A percentile compares a stretch with the other conserved stretches of the same genome.
phyloP scores from a whole-genome alignment of 2,888 invertebrate genomes.

The Dryobota labecula region DNA sequence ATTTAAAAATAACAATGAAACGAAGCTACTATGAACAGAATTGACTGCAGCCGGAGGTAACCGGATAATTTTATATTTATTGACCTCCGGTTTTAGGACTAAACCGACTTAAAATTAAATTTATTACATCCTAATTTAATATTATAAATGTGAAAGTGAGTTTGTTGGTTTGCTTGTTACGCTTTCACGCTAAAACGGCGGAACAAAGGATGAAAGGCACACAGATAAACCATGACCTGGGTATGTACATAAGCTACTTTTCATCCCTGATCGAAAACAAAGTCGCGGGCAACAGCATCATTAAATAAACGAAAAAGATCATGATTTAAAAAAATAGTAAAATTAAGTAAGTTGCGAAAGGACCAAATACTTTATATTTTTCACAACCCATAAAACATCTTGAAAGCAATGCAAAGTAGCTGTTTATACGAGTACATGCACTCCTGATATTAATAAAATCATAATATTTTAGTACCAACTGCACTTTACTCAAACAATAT shows the following conservation, averaged over 20 bases:
- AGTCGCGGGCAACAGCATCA: too few species aligned
- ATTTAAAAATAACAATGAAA: slow-evolving; percentile 13
- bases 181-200: too few species aligned
- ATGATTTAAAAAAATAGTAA: neutral
- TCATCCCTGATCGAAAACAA: too few species aligned
- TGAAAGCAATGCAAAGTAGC: slow-evolving; percentile 21
- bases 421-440: slow-evolving; percentile 26
- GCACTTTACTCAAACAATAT: slow-evolving; percentile 23
- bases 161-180: too few species aligned
- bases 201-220: too few species aligned
- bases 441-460: slow-evolving; percentile 32
- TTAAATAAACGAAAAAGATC: neutral
- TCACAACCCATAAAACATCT: slow-evolving; percentile 19
- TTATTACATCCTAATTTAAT: too few species aligned
- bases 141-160: too few species aligned
- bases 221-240: too few species aligned
- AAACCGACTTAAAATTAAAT: neutral
- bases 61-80: neutral
- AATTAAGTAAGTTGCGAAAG: neutral
- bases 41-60: neutral
- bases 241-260: too few species aligned
- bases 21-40: neutral
- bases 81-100: neutral
- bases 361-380: slow-evolving; percentile 6
- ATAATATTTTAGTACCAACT: slow-evolving; percentile 24